Conservation (phyloP, 2,113 vertebrate species). For the Cyanoliseus patagonus region DNA sequence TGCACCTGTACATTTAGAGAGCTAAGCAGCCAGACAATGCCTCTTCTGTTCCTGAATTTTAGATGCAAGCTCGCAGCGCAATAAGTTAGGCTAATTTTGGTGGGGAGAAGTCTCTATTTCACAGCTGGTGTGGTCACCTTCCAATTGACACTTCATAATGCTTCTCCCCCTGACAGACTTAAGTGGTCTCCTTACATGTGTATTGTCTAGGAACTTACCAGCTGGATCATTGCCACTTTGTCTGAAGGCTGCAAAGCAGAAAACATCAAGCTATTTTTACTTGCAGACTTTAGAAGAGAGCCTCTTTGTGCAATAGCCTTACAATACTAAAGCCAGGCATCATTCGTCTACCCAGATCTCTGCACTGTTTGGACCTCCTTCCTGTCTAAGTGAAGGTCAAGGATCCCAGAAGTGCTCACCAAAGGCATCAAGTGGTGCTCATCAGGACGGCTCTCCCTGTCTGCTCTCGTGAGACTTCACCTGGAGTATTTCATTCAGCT, state of each 20-base stretch:
- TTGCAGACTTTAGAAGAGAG: background rate
- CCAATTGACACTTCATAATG: background rate
- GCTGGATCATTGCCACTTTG: background rate
- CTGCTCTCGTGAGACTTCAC: background rate
- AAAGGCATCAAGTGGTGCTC: background rate
- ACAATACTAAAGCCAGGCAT: background rate
- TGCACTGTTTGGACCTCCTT: background rate
- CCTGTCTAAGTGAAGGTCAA: background rate
- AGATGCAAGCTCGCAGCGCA: background rate
- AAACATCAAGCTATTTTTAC: background rate
- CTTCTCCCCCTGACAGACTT: background rate
- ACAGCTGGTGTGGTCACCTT: background rate
- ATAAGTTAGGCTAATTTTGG: accelerated
- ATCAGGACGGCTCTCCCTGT: background rate
- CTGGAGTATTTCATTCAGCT: background rate
- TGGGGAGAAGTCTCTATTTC: background rate
- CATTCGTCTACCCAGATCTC: background rate
- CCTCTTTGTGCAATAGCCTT: background rate
- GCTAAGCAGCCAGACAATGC: background rate
- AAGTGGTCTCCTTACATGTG: background rate
- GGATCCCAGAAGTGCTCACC: background rate
- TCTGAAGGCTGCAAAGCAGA: background rate
- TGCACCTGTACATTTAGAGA: background rate
- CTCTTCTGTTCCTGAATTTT: background rate
- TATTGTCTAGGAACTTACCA: background rate